phyloP scores from a whole-genome alignment of 2,888 invertebrate genomes.

The Ophraella communa region DNA sequence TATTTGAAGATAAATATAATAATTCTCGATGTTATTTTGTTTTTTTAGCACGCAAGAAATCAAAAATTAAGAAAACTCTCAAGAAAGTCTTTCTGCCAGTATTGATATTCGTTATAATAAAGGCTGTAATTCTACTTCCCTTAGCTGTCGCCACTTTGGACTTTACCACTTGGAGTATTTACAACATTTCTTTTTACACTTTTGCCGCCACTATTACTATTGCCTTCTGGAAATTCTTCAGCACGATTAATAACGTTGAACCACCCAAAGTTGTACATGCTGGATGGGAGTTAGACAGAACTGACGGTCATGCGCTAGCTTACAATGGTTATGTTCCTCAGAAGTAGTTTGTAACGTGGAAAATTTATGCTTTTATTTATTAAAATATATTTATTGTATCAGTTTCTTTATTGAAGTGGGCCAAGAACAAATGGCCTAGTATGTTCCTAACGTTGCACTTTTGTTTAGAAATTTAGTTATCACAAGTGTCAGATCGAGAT shows the following conservation, averaged over 20 bases:
- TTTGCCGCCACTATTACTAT: conserved; percentile 83
- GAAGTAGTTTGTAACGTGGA: neutral
- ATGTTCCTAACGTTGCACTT: too few species aligned
- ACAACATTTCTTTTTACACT: conserved; percentile 85
- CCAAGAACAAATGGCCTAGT: too few species aligned
- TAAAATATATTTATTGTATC: neutral
- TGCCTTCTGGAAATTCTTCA: conserved; percentile 87
- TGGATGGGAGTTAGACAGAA: conserved; percentile 63
- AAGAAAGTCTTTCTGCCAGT: conserved; percentile 86
- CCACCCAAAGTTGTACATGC: conserved; percentile 40
- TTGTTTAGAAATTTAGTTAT: too few species aligned
- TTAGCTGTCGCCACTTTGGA: conserved; percentile 84
- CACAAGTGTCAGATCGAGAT: too few species aligned
- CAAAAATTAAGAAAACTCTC: conserved; percentile 78
- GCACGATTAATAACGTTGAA: conserved; percentile 66
- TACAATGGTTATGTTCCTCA: conserved; percentile 68
- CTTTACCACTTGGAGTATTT: conserved; percentile 86
- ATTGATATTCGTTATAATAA: conserved; percentile 80
- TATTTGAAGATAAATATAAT: conserved; percentile 57
- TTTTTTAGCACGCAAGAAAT: conserved; percentile 48
- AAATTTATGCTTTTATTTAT: conserved; percentile 13
- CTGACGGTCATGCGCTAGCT: conserved; percentile 70
- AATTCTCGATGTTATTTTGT: neutral
- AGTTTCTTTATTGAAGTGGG: neutral
- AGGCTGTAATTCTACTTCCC: conserved; percentile 85